Evolutionary conservation across 2,113 vertebrate species (phyloP).

Genomic region (Cebidichthys violaceus): DNA sequence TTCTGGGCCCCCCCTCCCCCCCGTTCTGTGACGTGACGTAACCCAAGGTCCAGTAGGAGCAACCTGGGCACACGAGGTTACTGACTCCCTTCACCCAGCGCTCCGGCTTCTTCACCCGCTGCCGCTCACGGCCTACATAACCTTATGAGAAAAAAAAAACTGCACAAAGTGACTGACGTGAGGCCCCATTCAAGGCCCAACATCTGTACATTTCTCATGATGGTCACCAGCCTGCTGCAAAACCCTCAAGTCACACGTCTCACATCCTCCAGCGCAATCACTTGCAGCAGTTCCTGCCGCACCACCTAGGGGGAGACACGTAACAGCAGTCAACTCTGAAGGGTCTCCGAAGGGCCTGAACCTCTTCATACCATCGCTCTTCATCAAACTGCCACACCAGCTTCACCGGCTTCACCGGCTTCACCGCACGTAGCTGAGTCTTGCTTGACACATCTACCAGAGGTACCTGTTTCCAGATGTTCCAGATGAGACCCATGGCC

Average conservation of each 20-base stretch:
- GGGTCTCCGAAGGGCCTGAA: too few species aligned
- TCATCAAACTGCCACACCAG: background rate
- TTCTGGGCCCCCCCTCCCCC: constrained; percentile 88
- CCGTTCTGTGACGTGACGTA: constrained; percentile 88
- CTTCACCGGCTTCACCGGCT: background rate
- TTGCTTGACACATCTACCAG: background rate
- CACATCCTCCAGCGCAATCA: constrained; percentile 89
- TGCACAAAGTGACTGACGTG: constrained; percentile 82
- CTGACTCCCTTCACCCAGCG: constrained; percentile 84
- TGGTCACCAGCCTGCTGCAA: constrained; percentile 82
- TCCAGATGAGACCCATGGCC: constrained; percentile 86
- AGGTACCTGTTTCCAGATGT: constrained; percentile 87
- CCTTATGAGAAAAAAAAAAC: constrained; percentile 72
- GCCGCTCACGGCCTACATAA: constrained; percentile 90
- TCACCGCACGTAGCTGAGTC: background rate
- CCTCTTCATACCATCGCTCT: background rate
- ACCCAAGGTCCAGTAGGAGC: constrained; percentile 93
- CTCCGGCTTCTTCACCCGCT: constrained; percentile 90
- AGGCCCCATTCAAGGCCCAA: constrained; percentile 90
- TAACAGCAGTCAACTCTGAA: background rate
- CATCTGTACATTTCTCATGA: constrained; percentile 86
- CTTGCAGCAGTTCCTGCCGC: constrained; percentile 83
- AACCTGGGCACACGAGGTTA: constrained; percentile 92
- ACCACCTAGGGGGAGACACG: constrained; percentile 80
- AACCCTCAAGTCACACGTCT: constrained; percentile 93